Conservation (phyloP, 1,140 invertebrate genomes). For the Anastrepha obliqua region DNA sequence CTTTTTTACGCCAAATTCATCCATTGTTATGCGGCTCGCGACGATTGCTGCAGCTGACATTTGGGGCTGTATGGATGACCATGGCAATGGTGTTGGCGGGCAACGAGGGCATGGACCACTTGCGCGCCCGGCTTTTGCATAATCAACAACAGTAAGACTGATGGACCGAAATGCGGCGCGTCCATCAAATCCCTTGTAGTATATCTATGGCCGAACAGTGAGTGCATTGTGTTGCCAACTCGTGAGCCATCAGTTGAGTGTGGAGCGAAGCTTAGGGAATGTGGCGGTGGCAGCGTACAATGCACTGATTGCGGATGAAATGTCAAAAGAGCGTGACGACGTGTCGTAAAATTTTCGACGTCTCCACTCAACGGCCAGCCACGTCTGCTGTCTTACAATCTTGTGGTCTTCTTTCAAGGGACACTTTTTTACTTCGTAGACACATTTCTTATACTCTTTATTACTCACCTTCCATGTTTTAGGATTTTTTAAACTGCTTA, state of each 20-base stretch:
- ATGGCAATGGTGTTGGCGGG: not conserved
- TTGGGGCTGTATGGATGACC: not conserved
- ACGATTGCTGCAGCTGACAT: conserved; percentile 14
- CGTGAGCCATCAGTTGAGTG: not conserved
- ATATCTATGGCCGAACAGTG: not conserved
- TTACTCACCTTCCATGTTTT: conserved; percentile 6
- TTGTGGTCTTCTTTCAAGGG: conserved; percentile 1
- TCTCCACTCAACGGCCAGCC: conserved; percentile 29
- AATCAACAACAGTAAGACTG: conserved; percentile 22
- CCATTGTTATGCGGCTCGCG: not conserved
- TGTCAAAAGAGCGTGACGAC: conserved; percentile 73
- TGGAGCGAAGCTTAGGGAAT: not conserved
- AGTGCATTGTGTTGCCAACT: conserved; percentile 19
- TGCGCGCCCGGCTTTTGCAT: conserved; percentile 20
- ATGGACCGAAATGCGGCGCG: conserved; percentile 29
- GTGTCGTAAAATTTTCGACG: conserved; percentile 68
- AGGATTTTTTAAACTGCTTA: conserved; percentile 11
- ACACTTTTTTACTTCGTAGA: not conserved
- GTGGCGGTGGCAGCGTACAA: conserved; percentile 1
- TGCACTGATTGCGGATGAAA: conserved; percentile 63
- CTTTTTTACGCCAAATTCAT: not conserved
- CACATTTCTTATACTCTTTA: not conserved
- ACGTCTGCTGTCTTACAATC: not conserved
- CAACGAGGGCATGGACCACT: not conserved
- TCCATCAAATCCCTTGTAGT: conserved; percentile 4